phyloP scores from a whole-genome alignment of 2,888 invertebrate species.

The Hypselothyrea guttata region DNA sequence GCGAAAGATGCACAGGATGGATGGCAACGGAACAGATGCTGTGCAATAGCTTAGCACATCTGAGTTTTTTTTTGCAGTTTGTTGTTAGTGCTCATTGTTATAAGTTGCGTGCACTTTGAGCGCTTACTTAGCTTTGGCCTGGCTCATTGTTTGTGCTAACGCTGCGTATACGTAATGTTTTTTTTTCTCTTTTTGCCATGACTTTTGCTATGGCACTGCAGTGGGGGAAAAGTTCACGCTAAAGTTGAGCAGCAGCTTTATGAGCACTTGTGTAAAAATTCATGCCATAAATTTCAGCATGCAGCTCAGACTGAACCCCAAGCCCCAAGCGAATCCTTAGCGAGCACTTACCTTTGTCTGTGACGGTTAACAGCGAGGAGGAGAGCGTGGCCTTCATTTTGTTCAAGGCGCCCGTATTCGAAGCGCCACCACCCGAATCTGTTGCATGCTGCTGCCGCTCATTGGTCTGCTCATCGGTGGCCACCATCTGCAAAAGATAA shows the following conservation, averaged over 20 bases:
- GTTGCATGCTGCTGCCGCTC: constrained; percentile 83
- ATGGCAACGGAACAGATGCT: neutral
- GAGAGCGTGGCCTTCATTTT: constrained; percentile 92
- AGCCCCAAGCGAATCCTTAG: constrained; percentile 3
- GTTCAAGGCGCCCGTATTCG: constrained; percentile 85
- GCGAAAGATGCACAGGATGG: too few relatives aligned
- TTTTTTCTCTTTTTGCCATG: too few relatives aligned
- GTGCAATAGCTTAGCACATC: constrained; percentile 36
- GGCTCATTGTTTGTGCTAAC: constrained; percentile 37
- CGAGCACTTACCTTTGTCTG: constrained; percentile 87
- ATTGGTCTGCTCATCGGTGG: constrained; percentile 86
- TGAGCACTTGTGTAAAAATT: constrained; percentile 64
- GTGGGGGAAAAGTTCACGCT: constrained; percentile 35
- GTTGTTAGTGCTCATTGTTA: constrained; percentile 47
- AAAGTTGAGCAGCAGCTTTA: constrained; percentile 61
- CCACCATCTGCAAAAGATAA: constrained; percentile 87
- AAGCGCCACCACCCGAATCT: constrained; percentile 83
- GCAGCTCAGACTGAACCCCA: constrained; percentile 42
- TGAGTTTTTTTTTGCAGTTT: constrained; percentile 11
- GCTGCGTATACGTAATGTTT: constrained; percentile 48
- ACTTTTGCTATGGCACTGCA: constrained; percentile 40
- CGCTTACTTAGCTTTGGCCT: constrained; percentile 49
- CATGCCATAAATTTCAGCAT: constrained; percentile 61
- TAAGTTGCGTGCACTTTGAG: constrained; percentile 57
- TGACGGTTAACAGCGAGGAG: constrained; percentile 90